phyloP scores from a whole-genome alignment of 2,797 vertebrate genomes.

The Salarias fasciatus region DNA sequence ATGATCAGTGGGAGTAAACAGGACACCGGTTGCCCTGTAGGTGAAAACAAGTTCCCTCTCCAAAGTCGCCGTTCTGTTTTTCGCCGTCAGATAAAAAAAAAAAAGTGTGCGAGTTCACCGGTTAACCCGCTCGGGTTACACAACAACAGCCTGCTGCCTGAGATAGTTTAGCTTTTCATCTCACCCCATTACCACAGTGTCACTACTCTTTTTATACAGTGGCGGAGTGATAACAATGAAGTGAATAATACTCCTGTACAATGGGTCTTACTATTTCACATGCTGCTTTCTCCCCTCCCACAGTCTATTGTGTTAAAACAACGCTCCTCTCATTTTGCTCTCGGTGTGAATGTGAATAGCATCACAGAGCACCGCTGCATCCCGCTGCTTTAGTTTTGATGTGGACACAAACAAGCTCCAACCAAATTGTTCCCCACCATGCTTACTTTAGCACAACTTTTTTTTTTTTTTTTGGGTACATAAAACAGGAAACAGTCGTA shows the following conservation, averaged over 20 bases:
- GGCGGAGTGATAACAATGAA: slow-evolving; percentile 74
- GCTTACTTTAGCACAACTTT: slow-evolving; percentile 49
- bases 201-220: slow-evolving; percentile 70
- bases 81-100: slow-evolving; percentile 60
- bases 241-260: slow-evolving; percentile 77
- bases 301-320: slow-evolving; percentile 77
- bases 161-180: slow-evolving; percentile 72
- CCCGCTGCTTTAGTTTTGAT: slow-evolving; percentile 72
- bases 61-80: slow-evolving; percentile 34
- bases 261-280: slow-evolving; percentile 78
- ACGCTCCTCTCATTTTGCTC: slow-evolving; percentile 76
- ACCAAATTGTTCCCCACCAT: slow-evolving; percentile 53
- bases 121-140: slow-evolving; percentile 70
- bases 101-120: slow-evolving; percentile 49
- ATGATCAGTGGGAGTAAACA: slow-evolving; percentile 66
- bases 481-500: too few relatives aligned
- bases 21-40: slow-evolving; percentile 55
- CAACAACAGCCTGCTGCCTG: slow-evolving; percentile 68
- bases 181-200: slow-evolving; percentile 66
- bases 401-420: slow-evolving; percentile 67
- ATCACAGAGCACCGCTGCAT: slow-evolving; percentile 64
- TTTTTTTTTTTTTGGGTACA: neutral
- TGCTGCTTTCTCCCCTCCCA: slow-evolving; percentile 64
- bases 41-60: slow-evolving; percentile 53
- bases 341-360: slow-evolving; percentile 78